These are phyloP conservation scores for Trichonephila clavipes DNA, from an alignment of 1,140 invertebrate genomes.

Conservation along the genomic window DNA sequence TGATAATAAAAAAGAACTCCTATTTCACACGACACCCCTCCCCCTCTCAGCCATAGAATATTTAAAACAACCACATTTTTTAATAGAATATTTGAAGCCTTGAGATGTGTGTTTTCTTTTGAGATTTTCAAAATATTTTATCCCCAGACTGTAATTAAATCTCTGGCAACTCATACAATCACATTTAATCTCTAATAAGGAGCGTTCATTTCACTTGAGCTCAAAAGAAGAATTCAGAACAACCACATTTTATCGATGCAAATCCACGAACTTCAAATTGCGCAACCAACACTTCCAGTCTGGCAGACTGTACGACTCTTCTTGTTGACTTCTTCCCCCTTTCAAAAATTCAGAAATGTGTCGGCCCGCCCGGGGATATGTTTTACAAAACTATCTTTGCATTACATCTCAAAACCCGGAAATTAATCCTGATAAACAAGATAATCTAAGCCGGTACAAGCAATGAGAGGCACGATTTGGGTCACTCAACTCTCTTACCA, in stretches of 20 bases:
- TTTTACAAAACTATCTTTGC: constrained; percentile 15
- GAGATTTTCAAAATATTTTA: too few relatives aligned
- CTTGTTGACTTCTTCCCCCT: neutral
- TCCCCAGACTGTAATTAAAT: too few relatives aligned
- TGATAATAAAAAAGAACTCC: too few relatives aligned
- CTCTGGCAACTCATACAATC: too few relatives aligned
- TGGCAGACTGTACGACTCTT: neutral
- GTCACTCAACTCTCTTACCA: constrained; percentile 55
- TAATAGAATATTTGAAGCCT: too few relatives aligned
- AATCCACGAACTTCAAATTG: constrained; percentile 6
- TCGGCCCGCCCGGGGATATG: neutral
- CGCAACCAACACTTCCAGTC: neutral
- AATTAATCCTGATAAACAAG: constrained; percentile 68
- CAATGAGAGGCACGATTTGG: constrained; percentile 40
- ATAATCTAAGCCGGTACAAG: neutral
- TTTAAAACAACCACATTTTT: too few relatives aligned
- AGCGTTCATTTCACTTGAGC: too few relatives aligned
- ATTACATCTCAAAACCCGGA: constrained; percentile 59
- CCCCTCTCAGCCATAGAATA: too few relatives aligned
- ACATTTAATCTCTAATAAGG: too few relatives aligned
- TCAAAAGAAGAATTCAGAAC: neutral
- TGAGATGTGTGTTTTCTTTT: too few relatives aligned
- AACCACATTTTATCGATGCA: neutral
- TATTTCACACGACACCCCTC: too few relatives aligned
- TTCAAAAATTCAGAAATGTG: constrained; percentile 1